Evolutionary conservation across 2,797 vertebrate genomes (phyloP).

Genomic region (Parauchenoglanis punctatus): DNA sequence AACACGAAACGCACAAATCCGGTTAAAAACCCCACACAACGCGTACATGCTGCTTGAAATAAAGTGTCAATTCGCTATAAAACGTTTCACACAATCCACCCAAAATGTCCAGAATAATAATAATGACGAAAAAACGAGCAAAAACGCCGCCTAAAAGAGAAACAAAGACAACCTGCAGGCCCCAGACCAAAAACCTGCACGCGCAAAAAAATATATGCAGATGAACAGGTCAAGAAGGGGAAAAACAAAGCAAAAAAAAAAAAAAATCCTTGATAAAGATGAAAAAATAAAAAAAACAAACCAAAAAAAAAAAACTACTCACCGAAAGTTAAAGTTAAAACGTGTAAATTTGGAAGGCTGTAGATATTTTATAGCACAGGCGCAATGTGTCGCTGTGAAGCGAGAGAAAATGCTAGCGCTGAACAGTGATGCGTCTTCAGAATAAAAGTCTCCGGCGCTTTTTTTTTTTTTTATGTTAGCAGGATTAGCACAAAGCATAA

Average conservation of each 20-base stretch:
- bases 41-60: background rate
- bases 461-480: too few relatives aligned
- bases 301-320: slow-evolving; percentile 73
- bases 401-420: background rate
- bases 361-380: slow-evolving; percentile 13
- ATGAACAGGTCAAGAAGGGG: slow-evolving; percentile 70
- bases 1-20: background rate
- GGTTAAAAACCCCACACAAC: background rate
- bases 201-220: slow-evolving; percentile 56
- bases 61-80: background rate
- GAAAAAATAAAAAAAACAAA: slow-evolving; percentile 66
- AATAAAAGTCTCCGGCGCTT: slow-evolving; percentile 29
- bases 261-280: slow-evolving; percentile 55
- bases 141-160: slow-evolving; percentile 2
- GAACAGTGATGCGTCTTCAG: background rate
- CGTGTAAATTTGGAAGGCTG: slow-evolving; percentile 62
- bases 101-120: background rate
- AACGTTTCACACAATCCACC: background rate
- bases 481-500: too few relatives aligned
- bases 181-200: background rate
- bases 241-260: slow-evolving; percentile 67
- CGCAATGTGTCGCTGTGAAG: slow-evolving; percentile 3
- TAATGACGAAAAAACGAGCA: background rate
- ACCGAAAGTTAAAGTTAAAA: slow-evolving; percentile 81
- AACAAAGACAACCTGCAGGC: slow-evolving; percentile 32